Evolutionary conservation across 2,797 vertebrate species (phyloP).

Genomic region (Astyanax mexicanus): DNA sequence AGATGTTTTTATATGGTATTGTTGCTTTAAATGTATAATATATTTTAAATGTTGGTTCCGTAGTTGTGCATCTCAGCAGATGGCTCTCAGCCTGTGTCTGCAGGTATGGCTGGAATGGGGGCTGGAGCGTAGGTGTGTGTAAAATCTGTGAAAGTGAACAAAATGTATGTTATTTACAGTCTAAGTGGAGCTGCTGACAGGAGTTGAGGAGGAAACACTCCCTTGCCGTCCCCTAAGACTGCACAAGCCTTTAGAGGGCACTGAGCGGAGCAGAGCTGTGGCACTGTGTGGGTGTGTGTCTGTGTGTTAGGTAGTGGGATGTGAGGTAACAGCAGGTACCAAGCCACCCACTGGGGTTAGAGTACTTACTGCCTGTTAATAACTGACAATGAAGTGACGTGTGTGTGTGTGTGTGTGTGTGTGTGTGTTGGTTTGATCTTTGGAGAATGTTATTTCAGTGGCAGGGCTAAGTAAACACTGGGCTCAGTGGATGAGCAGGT

Average conservation of each 20-base stretch:
- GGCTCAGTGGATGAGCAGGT: neutral
- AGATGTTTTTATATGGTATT: too few relatives aligned
- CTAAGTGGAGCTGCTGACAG: constrained; percentile 9
- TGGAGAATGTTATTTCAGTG: constrained; percentile 1
- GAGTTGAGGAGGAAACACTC: neutral
- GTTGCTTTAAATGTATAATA: too few relatives aligned
- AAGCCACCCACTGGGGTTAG: neutral
- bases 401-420: neutral
- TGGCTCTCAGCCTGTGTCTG: too few relatives aligned
- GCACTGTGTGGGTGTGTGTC: neutral
- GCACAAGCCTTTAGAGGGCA: neutral
- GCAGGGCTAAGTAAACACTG: neutral
- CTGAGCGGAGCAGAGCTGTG: neutral
- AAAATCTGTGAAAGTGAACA: neutral
- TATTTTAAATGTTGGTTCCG: too few relatives aligned
- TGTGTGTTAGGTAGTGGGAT: neutral
- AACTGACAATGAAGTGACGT: neutral
- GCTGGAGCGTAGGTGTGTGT: neutral
- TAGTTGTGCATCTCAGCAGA: too few relatives aligned
- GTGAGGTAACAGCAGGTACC: neutral
- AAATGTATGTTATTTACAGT: constrained; percentile 13
- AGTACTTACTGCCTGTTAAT: constrained; percentile 9
- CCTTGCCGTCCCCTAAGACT: neutral
- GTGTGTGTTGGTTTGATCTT: neutral
- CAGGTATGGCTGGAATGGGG: too few relatives aligned